Base-by-base conservation (phyloP, 2,888 invertebrate species). In the Aspidapion aeneum region DNA sequence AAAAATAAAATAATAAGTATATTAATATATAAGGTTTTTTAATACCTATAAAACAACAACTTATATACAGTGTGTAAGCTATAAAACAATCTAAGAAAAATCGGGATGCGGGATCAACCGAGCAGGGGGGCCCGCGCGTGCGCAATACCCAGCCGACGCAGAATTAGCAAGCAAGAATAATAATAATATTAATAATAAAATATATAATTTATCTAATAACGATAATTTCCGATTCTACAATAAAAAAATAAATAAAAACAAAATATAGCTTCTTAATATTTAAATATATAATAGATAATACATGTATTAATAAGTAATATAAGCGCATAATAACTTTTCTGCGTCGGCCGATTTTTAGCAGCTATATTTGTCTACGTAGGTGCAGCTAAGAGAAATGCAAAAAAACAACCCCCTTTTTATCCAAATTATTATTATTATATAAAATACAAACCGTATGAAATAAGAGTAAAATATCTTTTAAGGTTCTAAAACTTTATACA, bases 11-110 rank as follows among this genome's bases (percentile, higher is more conserved):
- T 80, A 80, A 80, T 80, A 79, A 80, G 35, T 35, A 35, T 35
- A 35, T 78, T 77, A 78, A 76, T 75, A 76, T 77, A 75, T 74
- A 74, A 76, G 76, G 77, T 77, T 77, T 76, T 77, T 78, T 78
- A 79, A 79, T 79, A 79, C 78, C 78, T 80, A 80, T 77, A 79
- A 80, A 80, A 79, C 79, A 81, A 81, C 80, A 81, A 81, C 78
- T 77, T 80, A 80, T 80, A 74, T 79, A 79, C 79, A 79, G 72
- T 73, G 72, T 75, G 73, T 71, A 75, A 79, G 78, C 76, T 76
- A 77, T 35, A 75, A 73, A 79, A 78, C 77, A 78, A 79, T 79
- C 78, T 77, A 77, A 77, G 74, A 74, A 71, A 68, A 48, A 56
- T 66, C 69, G 70, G 71, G 70, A 63, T 68, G 67, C 55, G 61